Percentiles rank a stretch among this genome's conserved stretches.
These are phyloP conservation scores for Astreopora myriophthalma DNA, from an alignment of 64 coral and sea anemone genomes.

Conservation along the genomic window DNA sequence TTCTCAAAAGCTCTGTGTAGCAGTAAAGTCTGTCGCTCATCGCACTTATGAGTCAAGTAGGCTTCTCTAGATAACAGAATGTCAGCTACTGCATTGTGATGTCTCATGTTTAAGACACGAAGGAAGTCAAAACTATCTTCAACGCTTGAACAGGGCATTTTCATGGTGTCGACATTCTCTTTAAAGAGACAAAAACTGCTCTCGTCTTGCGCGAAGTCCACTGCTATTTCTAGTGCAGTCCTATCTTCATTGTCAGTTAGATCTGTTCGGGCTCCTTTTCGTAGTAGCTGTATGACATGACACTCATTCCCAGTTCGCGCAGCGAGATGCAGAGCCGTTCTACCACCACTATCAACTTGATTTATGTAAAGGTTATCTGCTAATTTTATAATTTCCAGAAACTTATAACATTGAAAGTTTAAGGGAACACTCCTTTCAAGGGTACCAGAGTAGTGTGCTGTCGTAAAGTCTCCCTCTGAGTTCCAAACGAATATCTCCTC, in stretches of 20 bases:
- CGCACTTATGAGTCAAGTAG: background rate
- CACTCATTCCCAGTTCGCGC: slow-evolving; percentile 20
- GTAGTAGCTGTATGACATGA: background rate
- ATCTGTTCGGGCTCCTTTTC: background rate
- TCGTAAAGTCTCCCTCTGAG: background rate
- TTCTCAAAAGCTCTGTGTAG: slow-evolving; percentile 31
- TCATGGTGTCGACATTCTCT: too few species aligned
- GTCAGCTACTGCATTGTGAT: background rate
- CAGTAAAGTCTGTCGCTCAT: background rate
- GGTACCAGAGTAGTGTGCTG: background rate
- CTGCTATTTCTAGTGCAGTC: background rate
- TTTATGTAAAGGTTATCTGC: background rate
- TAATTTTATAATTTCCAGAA: background rate
- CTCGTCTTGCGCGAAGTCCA: background rate
- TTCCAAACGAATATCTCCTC: too few species aligned
- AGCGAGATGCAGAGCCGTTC: slow-evolving; percentile 48
- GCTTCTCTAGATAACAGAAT: background rate
- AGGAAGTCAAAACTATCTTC: background rate
- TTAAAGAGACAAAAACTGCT: too few species aligned
- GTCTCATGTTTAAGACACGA: background rate
- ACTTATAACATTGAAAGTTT: background rate
- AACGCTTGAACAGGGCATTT: background rate
- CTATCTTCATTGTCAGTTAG: background rate
- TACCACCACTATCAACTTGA: background rate
- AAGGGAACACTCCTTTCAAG: background rate